phyloP scores from a whole-genome alignment of 2,113 vertebrate genomes.

The Laticauda laticaudata region DNA sequence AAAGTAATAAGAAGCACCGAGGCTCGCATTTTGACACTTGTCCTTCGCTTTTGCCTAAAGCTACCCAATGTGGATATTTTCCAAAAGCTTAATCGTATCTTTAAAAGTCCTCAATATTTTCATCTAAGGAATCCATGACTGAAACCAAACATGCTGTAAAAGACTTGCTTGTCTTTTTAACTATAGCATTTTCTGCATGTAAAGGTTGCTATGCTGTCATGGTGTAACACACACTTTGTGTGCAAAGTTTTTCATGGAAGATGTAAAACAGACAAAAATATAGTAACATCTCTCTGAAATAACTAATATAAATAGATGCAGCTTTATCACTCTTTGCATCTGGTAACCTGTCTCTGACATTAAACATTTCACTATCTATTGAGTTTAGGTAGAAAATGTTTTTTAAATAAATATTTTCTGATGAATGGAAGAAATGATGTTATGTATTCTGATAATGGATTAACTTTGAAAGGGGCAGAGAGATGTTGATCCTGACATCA shows the following conservation, averaged over 20 bases:
- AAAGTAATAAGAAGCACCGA: background rate
- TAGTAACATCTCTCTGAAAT: background rate
- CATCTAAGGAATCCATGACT: background rate
- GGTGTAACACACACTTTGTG: background rate
- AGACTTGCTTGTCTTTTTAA: background rate
- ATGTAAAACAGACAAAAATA: background rate
- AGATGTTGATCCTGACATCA: background rate
- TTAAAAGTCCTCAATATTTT: background rate
- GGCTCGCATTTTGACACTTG: background rate
- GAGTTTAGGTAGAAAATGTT: background rate
- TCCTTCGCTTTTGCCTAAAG: no score
- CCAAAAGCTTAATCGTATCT: background rate
- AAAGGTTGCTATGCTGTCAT: background rate
- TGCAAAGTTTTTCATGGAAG: background rate
- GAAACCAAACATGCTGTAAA: no score
- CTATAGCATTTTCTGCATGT: background rate
- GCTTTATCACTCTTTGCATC: background rate
- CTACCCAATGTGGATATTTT: background rate
- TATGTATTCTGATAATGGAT: background rate
- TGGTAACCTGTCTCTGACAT: background rate
- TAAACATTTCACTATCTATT: background rate
- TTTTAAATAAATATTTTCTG: background rate
- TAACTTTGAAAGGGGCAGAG: background rate
- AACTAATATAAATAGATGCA: background rate
- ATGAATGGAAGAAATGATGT: background rate